Conservation (phyloP, 2,113 vertebrate species). For the Phylloscopus whistleri region DNA sequence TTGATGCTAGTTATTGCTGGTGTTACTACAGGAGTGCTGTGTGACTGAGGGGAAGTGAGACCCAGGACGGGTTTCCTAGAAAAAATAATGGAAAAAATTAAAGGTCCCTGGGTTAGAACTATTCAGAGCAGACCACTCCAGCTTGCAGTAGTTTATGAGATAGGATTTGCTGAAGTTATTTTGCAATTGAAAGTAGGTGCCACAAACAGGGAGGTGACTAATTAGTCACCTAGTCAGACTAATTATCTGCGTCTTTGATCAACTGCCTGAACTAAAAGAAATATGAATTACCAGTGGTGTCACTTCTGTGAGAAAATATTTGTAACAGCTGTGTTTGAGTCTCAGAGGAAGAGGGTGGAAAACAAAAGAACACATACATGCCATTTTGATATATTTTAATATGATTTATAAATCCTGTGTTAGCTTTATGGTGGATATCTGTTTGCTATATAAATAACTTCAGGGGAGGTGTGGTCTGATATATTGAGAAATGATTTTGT, state of each 20-base stretch:
- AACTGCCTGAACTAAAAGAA: not conserved
- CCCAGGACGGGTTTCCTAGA: not conserved
- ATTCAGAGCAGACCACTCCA: not conserved
- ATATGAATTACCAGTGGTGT: not conserved
- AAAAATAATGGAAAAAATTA: not conserved
- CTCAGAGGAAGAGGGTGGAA: not conserved
- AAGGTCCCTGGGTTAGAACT: not conserved
- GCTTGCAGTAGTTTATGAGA: not conserved
- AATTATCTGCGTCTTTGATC: not conserved
- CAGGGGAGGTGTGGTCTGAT: accelerated
- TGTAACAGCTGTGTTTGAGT: not conserved
- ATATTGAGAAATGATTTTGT: not conserved
- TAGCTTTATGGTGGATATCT: not conserved
- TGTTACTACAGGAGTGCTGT: not conserved
- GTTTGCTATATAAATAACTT: not conserved
- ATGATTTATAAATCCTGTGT: not conserved
- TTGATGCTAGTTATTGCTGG: not conserved
- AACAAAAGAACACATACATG: not conserved
- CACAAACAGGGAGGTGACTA: not conserved
- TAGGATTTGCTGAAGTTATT: not conserved
- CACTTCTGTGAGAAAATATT: not conserved
- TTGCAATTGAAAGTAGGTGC: not conserved
- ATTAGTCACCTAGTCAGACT: not conserved
- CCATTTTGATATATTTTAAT: not conserved
- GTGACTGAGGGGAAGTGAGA: not conserved